Percentiles rank a stretch among this genome's conserved stretches.
These are phyloP conservation scores for Bos taurus DNA, from an alignment of 2,113 vertebrate species.

Conservation along the genomic window ARS-UCD2.0 NC_037328.1:96695501-96696000, in stretches of 20 bases:
- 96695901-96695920: not conserved
- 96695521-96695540: not conserved
- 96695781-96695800: not conserved
- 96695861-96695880: not conserved
- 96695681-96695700: not conserved
- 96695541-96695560: not conserved
- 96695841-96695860: not conserved
- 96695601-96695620: not conserved
- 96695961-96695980: not conserved
- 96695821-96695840: not conserved
- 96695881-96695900: not conserved
- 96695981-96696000: not conserved
- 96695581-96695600: accelerated
- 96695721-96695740: not conserved
- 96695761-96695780: not conserved
- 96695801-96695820: not conserved
- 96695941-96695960: not conserved
- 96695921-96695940: not conserved
- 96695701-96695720: not conserved
- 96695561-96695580: not conserved
- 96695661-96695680: not conserved
- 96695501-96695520: not conserved
- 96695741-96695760: not conserved
- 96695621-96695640: not conserved
- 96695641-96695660: not conserved